Conservation (phyloP, 2,888 invertebrate species). For the Uropetala carovei region DNA sequence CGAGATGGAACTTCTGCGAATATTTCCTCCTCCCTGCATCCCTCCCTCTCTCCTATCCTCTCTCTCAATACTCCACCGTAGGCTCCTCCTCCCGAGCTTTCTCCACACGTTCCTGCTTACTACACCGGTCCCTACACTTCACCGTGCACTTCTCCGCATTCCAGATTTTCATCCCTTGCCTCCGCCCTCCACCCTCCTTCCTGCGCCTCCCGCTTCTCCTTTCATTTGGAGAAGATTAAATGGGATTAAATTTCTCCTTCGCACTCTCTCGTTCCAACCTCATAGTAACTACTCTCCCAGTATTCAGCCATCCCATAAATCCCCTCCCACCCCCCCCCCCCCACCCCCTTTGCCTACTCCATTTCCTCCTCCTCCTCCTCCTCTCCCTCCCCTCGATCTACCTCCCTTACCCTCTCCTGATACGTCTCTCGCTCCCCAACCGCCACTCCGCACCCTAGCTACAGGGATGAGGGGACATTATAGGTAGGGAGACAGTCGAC, state of each 20-base stretch:
- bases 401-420: constrained; percentile 47
- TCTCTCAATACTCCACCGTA: constrained; percentile 7
- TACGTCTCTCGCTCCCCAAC: neutral
- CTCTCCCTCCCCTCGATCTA: constrained; percentile 44
- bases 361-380: constrained; percentile 40
- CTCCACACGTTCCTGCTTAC: constrained; percentile 49
- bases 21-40: neutral
- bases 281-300: neutral
- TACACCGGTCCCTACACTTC: constrained; percentile 45
- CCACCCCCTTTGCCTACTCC: neutral
- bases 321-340: constrained; percentile 23
- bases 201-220: neutral
- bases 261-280: neutral
- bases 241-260: constrained; percentile 42
- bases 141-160: neutral
- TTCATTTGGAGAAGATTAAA: constrained; percentile 45
- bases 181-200: neutral
- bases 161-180: neutral
- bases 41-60: constrained; percentile 28
- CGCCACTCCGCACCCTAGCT: neutral
- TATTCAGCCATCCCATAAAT: neutral
- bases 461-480: constrained; percentile 1
- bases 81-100: constrained; percentile 17
- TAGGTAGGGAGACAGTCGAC: neutral
- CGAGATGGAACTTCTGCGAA: constrained; percentile 14